These are phyloP conservation scores for Grantiella picta DNA, from an alignment of 2,113 vertebrate species.

Conservation along the genomic window DNA sequence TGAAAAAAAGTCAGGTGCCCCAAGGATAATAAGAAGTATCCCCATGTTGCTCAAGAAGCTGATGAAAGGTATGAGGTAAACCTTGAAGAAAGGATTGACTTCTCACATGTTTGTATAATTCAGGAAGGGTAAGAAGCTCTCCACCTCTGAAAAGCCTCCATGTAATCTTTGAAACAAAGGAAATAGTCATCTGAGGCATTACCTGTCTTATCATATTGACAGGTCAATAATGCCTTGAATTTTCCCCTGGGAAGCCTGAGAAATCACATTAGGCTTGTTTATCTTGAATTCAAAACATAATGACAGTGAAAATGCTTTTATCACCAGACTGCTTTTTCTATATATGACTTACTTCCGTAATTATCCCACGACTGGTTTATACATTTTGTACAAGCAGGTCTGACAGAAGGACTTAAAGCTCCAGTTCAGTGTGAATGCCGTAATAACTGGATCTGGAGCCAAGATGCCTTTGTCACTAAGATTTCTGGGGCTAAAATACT, in stretches of 20 bases:
- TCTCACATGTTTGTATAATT: neutral
- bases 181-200: neutral
- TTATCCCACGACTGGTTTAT: neutral
- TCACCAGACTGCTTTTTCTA: neutral
- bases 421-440: neutral
- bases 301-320: neutral
- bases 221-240: neutral
- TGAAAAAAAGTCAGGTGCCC: neutral
- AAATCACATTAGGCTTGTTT: neutral
- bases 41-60: neutral
- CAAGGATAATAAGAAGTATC: neutral
- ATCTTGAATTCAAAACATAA: neutral
- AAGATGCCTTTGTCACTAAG: neutral
- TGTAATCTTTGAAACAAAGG: neutral
- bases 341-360: neutral
- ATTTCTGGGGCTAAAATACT: neutral
- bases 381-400: neutral
- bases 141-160: neutral
- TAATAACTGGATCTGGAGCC: neutral
- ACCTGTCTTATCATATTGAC: neutral
- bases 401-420: neutral
- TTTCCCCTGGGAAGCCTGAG: neutral
- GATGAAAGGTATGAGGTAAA: neutral
- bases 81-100: neutral
- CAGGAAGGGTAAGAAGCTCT: neutral